Base-by-base conservation (phyloP, 2,113 vertebrate genomes). In the Oceanites oceanicus region DNA sequence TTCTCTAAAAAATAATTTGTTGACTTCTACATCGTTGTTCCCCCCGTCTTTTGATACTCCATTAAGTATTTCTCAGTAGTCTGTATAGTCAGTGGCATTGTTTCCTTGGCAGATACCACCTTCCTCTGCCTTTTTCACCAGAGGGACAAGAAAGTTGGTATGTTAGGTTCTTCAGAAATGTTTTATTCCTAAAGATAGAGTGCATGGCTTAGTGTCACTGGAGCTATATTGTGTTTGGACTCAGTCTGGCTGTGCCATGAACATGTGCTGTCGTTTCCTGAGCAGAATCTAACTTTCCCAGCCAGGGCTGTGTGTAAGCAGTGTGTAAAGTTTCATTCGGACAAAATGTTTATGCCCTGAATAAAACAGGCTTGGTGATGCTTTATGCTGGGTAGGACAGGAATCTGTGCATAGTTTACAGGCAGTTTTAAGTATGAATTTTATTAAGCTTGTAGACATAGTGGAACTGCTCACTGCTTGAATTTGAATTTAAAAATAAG, bases 321-420 rank as follows among this genome's bases (percentile, higher is more conserved):
- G 30, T n/a, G 42, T 79, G 29, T 93, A 52, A 67, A 89, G 40
- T 84, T 94, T 77, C 22, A 50, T 77, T 92, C 2, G 34, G 88
- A 94, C 59, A 94, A 87, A 93, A 94, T 81, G 70, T 92, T 92
- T 94, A 65, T 92, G 70, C 45, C 63, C 32, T 45, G 65, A 89
- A 66, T 86, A 81, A 92, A 96, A 52, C 44, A 77, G 63, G 17
- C 62, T 77, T 65, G 59, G 36, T 78, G 65, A 78, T 80, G 66
- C 40, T 74, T 90, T 75, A 23, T 59, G 13, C 65, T 79, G 66
- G 61, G 44, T 75, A 84, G 67, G 62, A 74, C 67, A 66, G 70
- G 68, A 78, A 95, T 87, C 62, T 75, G 23, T 75, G 49, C 32
- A 26, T 40, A 91, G 70, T 66, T 87, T 87, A 42, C 45, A 73